Percentiles rank a stretch among this genome's conserved stretches.
phyloP scores from a whole-genome alignment of 1,140 invertebrate species.

The Leptestheria dahalacensis region DNA sequence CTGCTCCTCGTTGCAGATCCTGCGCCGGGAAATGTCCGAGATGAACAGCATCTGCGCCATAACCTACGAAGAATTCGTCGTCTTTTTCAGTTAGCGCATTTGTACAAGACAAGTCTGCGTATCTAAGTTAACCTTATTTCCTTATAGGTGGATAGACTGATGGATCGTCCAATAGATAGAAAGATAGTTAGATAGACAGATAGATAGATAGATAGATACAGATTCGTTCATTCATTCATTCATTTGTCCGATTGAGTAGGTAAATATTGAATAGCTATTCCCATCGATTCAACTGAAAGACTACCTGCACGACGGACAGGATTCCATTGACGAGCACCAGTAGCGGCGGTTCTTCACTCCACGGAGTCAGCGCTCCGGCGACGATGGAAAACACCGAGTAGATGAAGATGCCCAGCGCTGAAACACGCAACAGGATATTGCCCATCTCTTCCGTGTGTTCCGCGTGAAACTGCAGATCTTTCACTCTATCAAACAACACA shows the following conservation, averaged over 20 bases:
- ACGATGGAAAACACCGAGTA: slow-evolving; percentile 88
- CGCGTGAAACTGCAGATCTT: slow-evolving; percentile 69
- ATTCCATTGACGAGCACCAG: slow-evolving; percentile 76
- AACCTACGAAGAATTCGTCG: slow-evolving; percentile 54
- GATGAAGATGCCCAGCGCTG: slow-evolving; percentile 77
- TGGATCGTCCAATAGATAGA: too few species aligned
- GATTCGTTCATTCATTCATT: too few species aligned
- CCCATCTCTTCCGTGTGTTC: slow-evolving; percentile 72
- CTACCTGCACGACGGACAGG: slow-evolving; percentile 67
- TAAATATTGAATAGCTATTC: too few species aligned
- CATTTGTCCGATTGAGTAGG: too few species aligned
- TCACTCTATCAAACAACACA: slow-evolving; percentile 45
- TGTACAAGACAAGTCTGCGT: too few species aligned
- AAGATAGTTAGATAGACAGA: too few species aligned
- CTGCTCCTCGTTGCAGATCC: slow-evolving; percentile 77
- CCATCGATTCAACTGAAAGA: too few species aligned
- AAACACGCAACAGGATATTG: slow-evolving; percentile 75
- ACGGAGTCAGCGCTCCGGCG: slow-evolving; percentile 64
- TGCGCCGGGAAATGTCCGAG: slow-evolving; percentile 75
- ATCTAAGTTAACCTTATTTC: too few species aligned
- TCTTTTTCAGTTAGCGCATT: too few species aligned
- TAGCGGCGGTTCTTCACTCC: slow-evolving; percentile 69
- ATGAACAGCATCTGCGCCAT: slow-evolving; percentile 87
- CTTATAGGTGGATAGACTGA: too few species aligned
- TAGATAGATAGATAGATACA: too few species aligned